Base-by-base conservation (phyloP, 2,113 vertebrate genomes). In the Percopsis transmontana region DNA sequence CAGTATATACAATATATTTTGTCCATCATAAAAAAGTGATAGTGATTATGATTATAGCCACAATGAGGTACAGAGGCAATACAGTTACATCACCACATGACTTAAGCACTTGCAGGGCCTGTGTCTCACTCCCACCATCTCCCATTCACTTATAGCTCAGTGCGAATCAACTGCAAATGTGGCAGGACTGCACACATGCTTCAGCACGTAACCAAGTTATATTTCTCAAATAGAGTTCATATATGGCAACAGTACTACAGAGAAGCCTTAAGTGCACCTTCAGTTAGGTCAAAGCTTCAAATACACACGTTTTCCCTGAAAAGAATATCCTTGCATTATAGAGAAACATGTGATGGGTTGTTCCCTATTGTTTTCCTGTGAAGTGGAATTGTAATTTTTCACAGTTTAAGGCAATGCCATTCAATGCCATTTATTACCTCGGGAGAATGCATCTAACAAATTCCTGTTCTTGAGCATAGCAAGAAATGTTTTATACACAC, bases 11-110 rank as follows among this genome's bases (percentile, higher is more conserved):
- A 63, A 2, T 56, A 12, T 55, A 76, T 33, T 23, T 15, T 19
- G 20, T 55, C 5, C 15, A 41, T 10, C 24, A 13, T 19, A 47
- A 73, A 78, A 58, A 33, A 33, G 27, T 33, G 13, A 62, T 67
- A 2, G 38, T n/a, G 2, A 23, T 41, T 19, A 60, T 45, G 12
- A 1, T 52, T 23, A 79, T 41, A 48, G 42, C n/a, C 8, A 62
- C 48, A 23, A 27, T 3, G 64, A 24, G 45, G 40, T 20, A 68
- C 48, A 40, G 13, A 62, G 21, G 62, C 45, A 42, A 51, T 21
- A 62, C 45, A 63, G 62, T 64, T 3, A 77, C 67, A 51, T 40
- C 38, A 69, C 62, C 68, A 40, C n/a, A 33, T 73, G 11, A 52
- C 33, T 16, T 48, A 41, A 12, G 12, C 27, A 45, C 5, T 4